phyloP scores from a whole-genome alignment of 2,113 vertebrate genomes.

The Callipepla californica region DNA sequence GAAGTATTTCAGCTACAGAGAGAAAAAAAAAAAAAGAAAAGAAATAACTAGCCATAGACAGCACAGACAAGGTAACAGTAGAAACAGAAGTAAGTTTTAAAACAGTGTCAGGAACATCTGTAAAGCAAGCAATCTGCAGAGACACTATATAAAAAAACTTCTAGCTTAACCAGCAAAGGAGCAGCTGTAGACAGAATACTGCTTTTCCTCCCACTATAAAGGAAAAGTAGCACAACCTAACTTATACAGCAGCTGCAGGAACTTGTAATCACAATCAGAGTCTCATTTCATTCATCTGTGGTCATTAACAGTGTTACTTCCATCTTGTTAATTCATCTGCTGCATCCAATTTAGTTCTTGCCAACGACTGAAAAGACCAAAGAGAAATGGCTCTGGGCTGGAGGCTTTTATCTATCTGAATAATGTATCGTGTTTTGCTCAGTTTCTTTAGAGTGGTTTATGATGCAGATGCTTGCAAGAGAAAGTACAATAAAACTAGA shows the following conservation, averaged over 20 bases:
- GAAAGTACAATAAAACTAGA: neutral
- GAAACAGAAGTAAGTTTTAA: neutral
- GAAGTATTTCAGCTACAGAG: neutral
- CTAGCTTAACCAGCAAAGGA: neutral
- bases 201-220: neutral
- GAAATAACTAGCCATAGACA: neutral
- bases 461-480: neutral
- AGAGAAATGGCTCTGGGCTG: neutral
- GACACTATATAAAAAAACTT: neutral
- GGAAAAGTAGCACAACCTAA: neutral
- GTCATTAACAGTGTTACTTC: slow-evolving; percentile 11
- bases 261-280: slow-evolving; percentile 7
- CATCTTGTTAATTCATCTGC: rapidly evolving
- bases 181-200: neutral
- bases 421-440: neutral
- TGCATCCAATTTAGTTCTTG: neutral
- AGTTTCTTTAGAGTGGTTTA: neutral
- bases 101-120: neutral
- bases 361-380: neutral
- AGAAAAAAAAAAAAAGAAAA: too few relatives aligned
- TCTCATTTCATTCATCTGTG: neutral
- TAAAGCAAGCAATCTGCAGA: neutral
- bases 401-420: neutral
- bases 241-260: neutral
- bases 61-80: neutral